Evolutionary conservation across 1,140 invertebrate genomes (phyloP), one percentile per base, ranked within the genome.

Genomic region (Augochlora pura): DNA sequence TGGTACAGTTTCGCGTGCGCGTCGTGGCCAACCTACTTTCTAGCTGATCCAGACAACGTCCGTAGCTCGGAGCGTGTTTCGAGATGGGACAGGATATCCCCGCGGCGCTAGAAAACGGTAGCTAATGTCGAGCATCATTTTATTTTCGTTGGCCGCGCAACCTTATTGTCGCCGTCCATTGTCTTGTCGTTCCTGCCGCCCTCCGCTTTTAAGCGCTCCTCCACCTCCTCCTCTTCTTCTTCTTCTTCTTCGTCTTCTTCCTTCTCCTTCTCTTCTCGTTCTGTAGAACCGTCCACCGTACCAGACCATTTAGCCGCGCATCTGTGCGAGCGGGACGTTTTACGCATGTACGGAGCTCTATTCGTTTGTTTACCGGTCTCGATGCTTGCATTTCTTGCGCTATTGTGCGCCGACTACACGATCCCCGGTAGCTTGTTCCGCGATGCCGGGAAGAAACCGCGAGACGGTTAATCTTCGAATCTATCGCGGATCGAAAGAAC

Each of bases 111-210:
- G 42, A 57, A 42, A 63, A 66, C 59, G 65, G 59, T 72, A 70
- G 67, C 32, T 69, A 72, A 82, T 83, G 84, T 73, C 83, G 62
- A 74, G 80, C n/a, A 78, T 87, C 81, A 87, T 90, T 89, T 91
- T 89, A 89, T 87, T 89, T 90, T 90, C 78, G 77, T 86, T 74
- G 49, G 73, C 38, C 73, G 65, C 46, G 65, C 83, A 74, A 82
- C 54, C 84, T 89, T 89, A 90, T 90, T 90, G 89, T 90, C 88
- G 82, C 78, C 84, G 83, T 84, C 84, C 86, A 90, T 91, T 90
- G 89, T 90, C 88, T 90, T 91, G 88, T 91, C 90, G 52, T 82
- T 89, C 77, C 67, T 63, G 57, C 67, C 68, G 49, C 65, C 81
- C 63, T 68, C 52, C 71, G 59, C 52, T 72, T 76, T 71, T 75